Base-by-base conservation (phyloP, 2,888 invertebrate species). In the Leptodirus hochenwartii region DNA sequence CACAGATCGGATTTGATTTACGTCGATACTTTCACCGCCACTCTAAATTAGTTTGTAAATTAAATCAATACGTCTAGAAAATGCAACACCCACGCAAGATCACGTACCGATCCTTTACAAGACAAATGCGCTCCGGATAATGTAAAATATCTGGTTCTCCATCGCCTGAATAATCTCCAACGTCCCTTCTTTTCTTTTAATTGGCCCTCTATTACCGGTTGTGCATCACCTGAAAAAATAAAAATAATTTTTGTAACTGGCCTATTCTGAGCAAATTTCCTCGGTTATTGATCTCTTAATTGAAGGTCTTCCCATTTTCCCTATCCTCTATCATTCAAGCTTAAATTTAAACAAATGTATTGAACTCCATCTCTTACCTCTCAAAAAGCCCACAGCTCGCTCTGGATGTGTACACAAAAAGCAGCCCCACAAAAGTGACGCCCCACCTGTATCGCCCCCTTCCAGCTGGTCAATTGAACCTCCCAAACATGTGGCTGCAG, bases 111-210 rank as follows among this genome's bases (percentile, higher is more conserved):
- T 49, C 78, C 79, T 54, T 76, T 72, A 51, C 82, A 87, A 11
- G 85, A 84, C 30, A 93, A 69, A 52, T 87, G 82, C 2, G 87
- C 87, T 1, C 88, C 90, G 16, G 88, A 88, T 15, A 93, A 60
- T 2, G 91, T 91, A 56, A 93, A 93, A 57, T 91, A 90, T 39
- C 91, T 60, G 4, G 90, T 91, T 40, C 90, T 68, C 91, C 91
- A 93, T 39, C 90, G 60, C 23, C 84, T 66, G 54, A 93, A 84
- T 37, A 93, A 63, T 41, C 85, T 64, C 90, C 90, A 91, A 43
- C 84, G 69, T 11, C 87, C 85, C 51, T 84, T 84, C 58, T 88
- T 88, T 59, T 88, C 87, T 53, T 87, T 87, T 22, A 88, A 58
- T 49, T 82, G 82, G 0, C 87, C 88, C 51, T 87, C 85, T 41